Percentiles rank a stretch among this genome's conserved stretches.
phyloP scores from a whole-genome alignment of 2,113 vertebrate genomes.

The Thryonomys swinderianus region DNA sequence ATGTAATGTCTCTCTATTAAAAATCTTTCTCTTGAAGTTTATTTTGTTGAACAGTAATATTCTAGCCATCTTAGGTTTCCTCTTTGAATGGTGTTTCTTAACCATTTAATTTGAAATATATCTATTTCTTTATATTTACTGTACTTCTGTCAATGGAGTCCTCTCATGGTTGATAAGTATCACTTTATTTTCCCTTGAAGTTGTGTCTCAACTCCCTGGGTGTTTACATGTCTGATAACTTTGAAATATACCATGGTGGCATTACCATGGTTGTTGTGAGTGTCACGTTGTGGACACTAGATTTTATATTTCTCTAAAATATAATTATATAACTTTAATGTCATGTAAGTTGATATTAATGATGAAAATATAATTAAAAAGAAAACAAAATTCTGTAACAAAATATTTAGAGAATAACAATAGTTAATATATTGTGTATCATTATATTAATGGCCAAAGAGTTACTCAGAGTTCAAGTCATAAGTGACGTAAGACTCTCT shows the following conservation, averaged over 20 bases:
- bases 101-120: background rate
- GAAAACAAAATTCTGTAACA: background rate
- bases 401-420: background rate
- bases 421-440: background rate
- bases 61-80: background rate
- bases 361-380: background rate
- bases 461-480: background rate
- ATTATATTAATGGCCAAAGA: background rate
- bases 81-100: background rate
- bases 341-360: background rate
- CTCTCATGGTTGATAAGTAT: background rate
- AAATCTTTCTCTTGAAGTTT: background rate
- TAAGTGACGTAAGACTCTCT: background rate
- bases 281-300: background rate
- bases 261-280: background rate
- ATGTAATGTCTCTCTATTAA: background rate
- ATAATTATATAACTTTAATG: background rate
- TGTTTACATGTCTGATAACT: background rate
- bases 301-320: background rate
- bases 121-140: background rate
- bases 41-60: constrained; percentile 10
- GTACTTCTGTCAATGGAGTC: background rate
- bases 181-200: background rate
- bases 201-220: background rate
- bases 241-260: background rate